These are phyloP conservation scores for Austrolebias charrua DNA, from an alignment of 2,797 vertebrate species.

Conservation along the genomic window DNA sequence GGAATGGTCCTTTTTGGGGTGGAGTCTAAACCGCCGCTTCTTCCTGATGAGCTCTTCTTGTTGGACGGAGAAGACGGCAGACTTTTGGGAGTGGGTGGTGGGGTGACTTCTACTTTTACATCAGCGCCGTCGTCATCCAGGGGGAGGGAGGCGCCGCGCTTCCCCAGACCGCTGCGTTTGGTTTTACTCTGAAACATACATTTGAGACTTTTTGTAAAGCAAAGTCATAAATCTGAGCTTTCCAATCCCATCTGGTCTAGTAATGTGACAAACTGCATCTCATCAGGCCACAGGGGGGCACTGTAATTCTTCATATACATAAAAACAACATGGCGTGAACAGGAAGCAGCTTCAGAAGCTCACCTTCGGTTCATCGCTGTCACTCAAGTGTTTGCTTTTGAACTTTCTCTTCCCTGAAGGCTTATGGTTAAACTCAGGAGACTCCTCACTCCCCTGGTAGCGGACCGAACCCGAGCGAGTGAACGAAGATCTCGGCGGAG, in stretches of 20 bases:
- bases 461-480: slow-evolving; percentile 77
- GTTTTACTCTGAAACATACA: slow-evolving; percentile 79
- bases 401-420: slow-evolving; percentile 98
- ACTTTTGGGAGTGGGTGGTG: slow-evolving; percentile 72
- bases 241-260: slow-evolving; percentile 34
- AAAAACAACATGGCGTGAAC: neutral
- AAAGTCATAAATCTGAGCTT: neutral
- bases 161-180: slow-evolving; percentile 79
- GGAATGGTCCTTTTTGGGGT: slow-evolving; percentile 82
- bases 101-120: slow-evolving; percentile 75
- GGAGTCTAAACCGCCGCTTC: slow-evolving; percentile 72
- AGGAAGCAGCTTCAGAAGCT: slow-evolving; percentile 43
- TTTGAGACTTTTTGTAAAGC: slow-evolving; percentile 7
- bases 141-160: slow-evolving; percentile 64
- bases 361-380: slow-evolving; percentile 80
- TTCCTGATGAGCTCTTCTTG: slow-evolving; percentile 77
- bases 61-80: slow-evolving; percentile 58
- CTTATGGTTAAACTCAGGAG: slow-evolving; percentile 85
- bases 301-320: slow-evolving; percentile 60
- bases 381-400: slow-evolving; percentile 94
- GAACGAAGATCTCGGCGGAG: slow-evolving; percentile 65
- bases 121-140: slow-evolving; percentile 65
- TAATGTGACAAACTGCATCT: slow-evolving; percentile 12
- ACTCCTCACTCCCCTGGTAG: slow-evolving; percentile 77
- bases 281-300: slow-evolving; percentile 77